A percentile compares a stretch with the other conserved stretches of the same genome.
These are phyloP conservation scores for Ibycter americanus DNA, from an alignment of 2,797 vertebrate species.

Conservation along the genomic window DNA sequence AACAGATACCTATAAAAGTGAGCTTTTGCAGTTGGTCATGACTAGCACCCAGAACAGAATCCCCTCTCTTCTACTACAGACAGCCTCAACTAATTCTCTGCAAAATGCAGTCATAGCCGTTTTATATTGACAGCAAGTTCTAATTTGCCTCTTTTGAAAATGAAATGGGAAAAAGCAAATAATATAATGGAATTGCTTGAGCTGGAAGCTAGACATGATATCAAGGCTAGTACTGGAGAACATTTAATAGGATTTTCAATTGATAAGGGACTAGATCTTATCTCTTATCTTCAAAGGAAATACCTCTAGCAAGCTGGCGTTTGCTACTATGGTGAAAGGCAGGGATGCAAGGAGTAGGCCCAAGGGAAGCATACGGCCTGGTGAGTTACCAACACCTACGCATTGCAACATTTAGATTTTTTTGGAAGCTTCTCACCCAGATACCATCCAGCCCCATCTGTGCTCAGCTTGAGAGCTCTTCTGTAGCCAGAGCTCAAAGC, in stretches of 20 bases:
- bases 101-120: neutral
- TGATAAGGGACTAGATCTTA: neutral
- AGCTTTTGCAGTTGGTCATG: neutral
- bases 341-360: neutral
- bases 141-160: neutral
- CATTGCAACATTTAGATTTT: constrained; percentile 7
- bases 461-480: constrained; percentile 53
- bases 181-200: neutral
- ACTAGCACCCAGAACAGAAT: neutral
- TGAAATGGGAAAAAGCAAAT: neutral
- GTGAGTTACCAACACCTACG: constrained; percentile 50
- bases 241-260: neutral
- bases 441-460: constrained; percentile 49
- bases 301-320: neutral
- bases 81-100: neutral
- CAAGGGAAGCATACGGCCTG: neutral
- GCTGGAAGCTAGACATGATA: neutral
- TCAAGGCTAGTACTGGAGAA: neutral
- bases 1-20: neutral
- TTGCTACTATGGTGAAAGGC: neutral
- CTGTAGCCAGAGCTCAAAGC: constrained; percentile 52
- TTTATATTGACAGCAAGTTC: neutral
- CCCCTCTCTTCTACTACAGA: neutral
- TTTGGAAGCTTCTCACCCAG: constrained; percentile 46
- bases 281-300: constrained; percentile 12